Conservation (phyloP, 2,113 vertebrate genomes). For the Archocentrus centrarchus region DNA sequence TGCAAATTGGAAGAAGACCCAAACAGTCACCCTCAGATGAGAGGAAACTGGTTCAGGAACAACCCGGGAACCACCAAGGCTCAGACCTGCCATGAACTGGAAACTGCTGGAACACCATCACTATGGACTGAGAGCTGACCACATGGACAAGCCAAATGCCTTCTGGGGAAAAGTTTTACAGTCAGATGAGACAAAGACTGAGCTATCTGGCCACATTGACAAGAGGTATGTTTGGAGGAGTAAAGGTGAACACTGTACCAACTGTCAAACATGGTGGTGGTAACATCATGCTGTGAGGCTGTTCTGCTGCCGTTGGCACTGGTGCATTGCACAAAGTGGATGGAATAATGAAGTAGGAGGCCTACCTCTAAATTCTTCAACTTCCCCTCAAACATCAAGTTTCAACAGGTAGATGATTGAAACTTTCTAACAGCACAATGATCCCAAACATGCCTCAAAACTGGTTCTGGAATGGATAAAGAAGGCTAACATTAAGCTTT, state of each 20-base stretch:
- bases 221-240: neutral
- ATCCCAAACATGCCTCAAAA: neutral
- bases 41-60: neutral
- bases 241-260: neutral
- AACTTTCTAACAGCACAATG: neutral
- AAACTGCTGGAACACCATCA: constrained; percentile 8
- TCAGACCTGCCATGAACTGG: neutral
- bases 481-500: neutral
- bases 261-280: neutral
- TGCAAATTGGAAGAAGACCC: neutral
- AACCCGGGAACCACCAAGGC: neutral
- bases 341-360: too few species aligned
- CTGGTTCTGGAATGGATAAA: neutral
- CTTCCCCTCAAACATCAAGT: too few species aligned
- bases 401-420: neutral
- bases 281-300: neutral
- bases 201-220: neutral
- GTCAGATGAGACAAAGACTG: neutral
- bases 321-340: too few species aligned
- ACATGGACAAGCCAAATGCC: too few species aligned
- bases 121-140: neutral
- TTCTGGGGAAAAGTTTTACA: too few species aligned
- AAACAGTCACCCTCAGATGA: neutral
- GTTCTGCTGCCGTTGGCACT: neutral
- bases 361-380: too few species aligned